phyloP scores from a whole-genome alignment of 2,113 vertebrate species.

The Paedocypris sp. region DNA sequence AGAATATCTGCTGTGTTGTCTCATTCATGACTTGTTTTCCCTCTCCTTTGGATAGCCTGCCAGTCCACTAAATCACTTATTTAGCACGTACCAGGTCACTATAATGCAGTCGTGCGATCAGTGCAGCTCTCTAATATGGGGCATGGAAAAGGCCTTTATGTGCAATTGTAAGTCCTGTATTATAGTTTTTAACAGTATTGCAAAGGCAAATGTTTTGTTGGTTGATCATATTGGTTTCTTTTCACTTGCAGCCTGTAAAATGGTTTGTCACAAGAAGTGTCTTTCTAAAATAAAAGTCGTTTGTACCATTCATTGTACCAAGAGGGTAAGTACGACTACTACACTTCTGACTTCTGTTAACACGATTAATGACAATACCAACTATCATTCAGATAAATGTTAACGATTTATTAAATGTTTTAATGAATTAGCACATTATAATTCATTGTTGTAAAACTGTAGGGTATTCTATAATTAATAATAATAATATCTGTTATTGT shows the following conservation, averaged over 20 bases:
- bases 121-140: slow-evolving; percentile 88
- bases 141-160: slow-evolving; percentile 91
- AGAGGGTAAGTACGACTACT: slow-evolving; percentile 57
- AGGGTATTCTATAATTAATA: no score
- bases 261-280: slow-evolving; percentile 93
- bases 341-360: no score
- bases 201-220: neutral
- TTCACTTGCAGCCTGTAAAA: slow-evolving; percentile 73
- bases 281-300: slow-evolving; percentile 70
- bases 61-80: slow-evolving; percentile 75
- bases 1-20: no score
- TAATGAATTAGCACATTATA: no score
- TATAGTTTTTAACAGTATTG: neutral
- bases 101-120: slow-evolving; percentile 90
- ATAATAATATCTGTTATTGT: no score
- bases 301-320: slow-evolving; percentile 63
- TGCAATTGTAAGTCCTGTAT: slow-evolving; percentile 71
- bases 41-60: slow-evolving; percentile 52
- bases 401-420: no score
- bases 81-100: slow-evolving; percentile 85
- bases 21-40: neutral
- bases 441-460: no score
- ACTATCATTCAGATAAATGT: no score
- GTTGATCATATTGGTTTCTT: neutral
- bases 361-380: no score